Base-by-base conservation (phyloP, 2,113 vertebrate genomes). In the Embiotoca jacksoni region DNA sequence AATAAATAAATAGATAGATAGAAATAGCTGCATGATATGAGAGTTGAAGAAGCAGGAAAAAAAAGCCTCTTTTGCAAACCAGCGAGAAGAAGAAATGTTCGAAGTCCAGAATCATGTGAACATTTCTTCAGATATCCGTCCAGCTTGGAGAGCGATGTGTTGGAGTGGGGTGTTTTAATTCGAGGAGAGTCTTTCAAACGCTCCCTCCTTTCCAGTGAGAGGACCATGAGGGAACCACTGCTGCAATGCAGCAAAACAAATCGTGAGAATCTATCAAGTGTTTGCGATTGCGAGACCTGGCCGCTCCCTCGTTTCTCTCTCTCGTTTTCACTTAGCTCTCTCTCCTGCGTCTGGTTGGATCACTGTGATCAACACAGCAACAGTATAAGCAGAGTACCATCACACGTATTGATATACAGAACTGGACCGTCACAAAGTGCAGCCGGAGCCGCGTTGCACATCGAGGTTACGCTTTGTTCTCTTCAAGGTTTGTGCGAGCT, bases 201-300 rank as follows among this genome's bases (percentile, higher is more conserved):
- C 82, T 88, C 88, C 46, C 80, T 84, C 72, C 72, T 88, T 76
- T 64, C 69, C 41, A 79, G 77, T 69, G 66, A 80, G 60, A 67
- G 35, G 70, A 55, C 76, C 82, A 61, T 5, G 68, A 90, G 84
- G 76, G 72, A 91, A 85, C 55, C 35, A 74, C 78, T 90, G 87
- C 94, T 94, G 94, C 94, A 95, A 90, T 95, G 94, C 94, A 94
- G 93, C 90, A 94, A 92, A 94, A 83, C 91, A 93, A 93, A 92
- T 90, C 39, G 6, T 6, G 16, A 77, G 86, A 89, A 90, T 92
- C 85, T 80, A 73, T 90, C 86, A 80, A 88, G 67, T 49, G 69
- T 71, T 66, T 71, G 65, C 80, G 84, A 90, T 88, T 76, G 72
- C 30, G n/a, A 76, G 58, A 64, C 14, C 10, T n/a, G 44, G 36